Evolutionary conservation across 2,888 invertebrate species (phyloP).

Genomic region (Syrista parreyssii): DNA sequence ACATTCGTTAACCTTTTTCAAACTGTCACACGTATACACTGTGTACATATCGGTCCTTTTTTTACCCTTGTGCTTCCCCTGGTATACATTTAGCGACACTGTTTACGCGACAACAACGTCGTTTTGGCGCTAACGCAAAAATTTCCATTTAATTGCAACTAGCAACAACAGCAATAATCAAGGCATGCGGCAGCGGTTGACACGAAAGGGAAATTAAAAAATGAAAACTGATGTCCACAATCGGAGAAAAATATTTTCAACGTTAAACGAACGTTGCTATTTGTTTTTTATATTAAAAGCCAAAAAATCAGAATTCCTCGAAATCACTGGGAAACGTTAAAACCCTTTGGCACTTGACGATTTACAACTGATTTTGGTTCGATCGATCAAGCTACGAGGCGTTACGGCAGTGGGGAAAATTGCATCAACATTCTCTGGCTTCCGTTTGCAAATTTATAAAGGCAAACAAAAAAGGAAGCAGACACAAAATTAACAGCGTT

Average conservation of each 20-base stretch:
- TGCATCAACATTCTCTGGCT: too few relatives aligned
- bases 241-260: neutral
- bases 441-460: neutral
- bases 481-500: too few relatives aligned
- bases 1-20: neutral
- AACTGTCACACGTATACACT: neutral
- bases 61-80: neutral
- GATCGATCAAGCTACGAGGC: too few relatives aligned
- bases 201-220: neutral
- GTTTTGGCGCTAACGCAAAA: neutral
- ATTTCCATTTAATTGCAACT: neutral
- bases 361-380: too few relatives aligned
- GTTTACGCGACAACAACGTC: neutral
- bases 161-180: neutral
- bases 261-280: neutral
- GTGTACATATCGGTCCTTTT: neutral
- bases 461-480: too few relatives aligned
- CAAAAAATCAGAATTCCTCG: neutral
- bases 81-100: neutral
- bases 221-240: neutral
- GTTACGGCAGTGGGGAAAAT: too few relatives aligned
- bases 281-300: neutral
- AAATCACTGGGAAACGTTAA: neutral
- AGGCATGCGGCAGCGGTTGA: neutral
- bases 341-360: neutral